phyloP scores from a whole-genome alignment of 2,888 invertebrate genomes.

The Tricholauxania praeusta region DNA sequence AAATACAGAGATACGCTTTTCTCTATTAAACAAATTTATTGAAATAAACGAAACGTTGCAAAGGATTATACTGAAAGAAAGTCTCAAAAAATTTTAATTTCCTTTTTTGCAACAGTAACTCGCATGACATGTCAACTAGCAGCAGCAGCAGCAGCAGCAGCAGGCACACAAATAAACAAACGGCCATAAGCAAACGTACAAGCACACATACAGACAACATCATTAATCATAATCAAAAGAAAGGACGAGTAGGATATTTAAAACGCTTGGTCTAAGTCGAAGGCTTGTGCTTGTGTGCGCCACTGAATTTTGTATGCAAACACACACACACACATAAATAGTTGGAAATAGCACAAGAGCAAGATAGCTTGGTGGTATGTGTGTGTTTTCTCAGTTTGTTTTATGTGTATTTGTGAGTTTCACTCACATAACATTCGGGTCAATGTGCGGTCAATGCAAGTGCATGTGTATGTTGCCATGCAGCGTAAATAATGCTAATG shows the following conservation, averaged over 20 bases:
- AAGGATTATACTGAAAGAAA: background rate
- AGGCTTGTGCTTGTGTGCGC: background rate
- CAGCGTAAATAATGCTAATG: conserved; percentile 32
- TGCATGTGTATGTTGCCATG: conserved; percentile 3
- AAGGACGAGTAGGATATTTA: conserved; percentile 35
- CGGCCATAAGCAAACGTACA: background rate
- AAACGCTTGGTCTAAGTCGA: conserved; percentile 10
- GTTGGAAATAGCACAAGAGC: background rate
- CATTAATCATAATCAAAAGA: conserved; percentile 40
- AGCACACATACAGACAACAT: background rate
- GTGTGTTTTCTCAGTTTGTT: background rate
- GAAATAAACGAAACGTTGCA: conserved; percentile 17
- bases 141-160: too few relatives aligned
- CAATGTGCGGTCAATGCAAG: conserved; percentile 29
- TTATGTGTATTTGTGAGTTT: background rate
- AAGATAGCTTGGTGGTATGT: too few relatives aligned
- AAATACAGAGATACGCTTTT: too few relatives aligned
- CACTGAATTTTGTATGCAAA: background rate
- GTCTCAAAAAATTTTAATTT: conserved; percentile 33
- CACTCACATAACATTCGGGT: background rate
- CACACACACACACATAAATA: background rate
- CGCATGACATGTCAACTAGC: conserved; percentile 40
- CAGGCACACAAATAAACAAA: conserved; percentile 18
- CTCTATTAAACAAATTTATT: too few relatives aligned
- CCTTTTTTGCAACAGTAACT: conserved; percentile 12